A percentile compares a stretch with the other conserved stretches of the same genome.
Conservation (phyloP, 2,888 invertebrate genomes). For the Lithophane ornitopus region DNA sequence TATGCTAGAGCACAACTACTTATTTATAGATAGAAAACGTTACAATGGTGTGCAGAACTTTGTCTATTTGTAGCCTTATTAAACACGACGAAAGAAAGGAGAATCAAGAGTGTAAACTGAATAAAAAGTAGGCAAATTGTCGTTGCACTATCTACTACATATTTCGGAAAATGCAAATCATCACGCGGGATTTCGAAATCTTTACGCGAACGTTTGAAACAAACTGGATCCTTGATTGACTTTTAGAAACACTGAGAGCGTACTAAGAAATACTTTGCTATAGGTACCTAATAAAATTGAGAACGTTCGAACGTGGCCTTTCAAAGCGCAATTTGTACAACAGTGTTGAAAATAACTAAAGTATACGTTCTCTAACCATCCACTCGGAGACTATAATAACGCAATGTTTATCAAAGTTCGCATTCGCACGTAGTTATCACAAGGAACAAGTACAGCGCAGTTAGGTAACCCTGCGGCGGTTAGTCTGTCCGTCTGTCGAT, state of each 20-base stretch:
- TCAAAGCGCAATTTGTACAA: conserved; percentile 14
- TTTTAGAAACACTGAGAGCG: conserved; percentile 10
- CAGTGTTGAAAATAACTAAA: conserved; percentile 46
- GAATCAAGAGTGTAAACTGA: conserved; percentile 1
- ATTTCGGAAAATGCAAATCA: background rate
- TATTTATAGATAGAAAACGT: background rate
- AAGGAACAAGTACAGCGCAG: conserved; percentile 55
- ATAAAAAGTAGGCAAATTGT: too few relatives aligned
- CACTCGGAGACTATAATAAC: conserved; percentile 36
- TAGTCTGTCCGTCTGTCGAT: conserved; percentile 81
- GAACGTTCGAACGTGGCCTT: conserved; percentile 11
- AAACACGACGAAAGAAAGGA: background rate
- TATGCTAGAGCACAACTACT: too few relatives aligned
- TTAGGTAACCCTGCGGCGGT: conserved; percentile 67
- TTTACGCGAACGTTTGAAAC: background rate
- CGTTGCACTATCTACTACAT: too few relatives aligned
- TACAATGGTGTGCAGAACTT: background rate
- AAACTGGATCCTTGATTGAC: background rate
- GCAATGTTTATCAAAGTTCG: conserved; percentile 53
- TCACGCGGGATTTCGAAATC: background rate
- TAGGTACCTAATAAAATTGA: background rate
- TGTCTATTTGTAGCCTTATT: background rate
- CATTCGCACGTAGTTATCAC: conserved; percentile 60
- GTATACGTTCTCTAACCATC: conserved; percentile 35
- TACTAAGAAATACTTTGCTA: conserved; percentile 16